phyloP scores from a whole-genome alignment of 2,113 vertebrate genomes.

The Charina bottae region DNA sequence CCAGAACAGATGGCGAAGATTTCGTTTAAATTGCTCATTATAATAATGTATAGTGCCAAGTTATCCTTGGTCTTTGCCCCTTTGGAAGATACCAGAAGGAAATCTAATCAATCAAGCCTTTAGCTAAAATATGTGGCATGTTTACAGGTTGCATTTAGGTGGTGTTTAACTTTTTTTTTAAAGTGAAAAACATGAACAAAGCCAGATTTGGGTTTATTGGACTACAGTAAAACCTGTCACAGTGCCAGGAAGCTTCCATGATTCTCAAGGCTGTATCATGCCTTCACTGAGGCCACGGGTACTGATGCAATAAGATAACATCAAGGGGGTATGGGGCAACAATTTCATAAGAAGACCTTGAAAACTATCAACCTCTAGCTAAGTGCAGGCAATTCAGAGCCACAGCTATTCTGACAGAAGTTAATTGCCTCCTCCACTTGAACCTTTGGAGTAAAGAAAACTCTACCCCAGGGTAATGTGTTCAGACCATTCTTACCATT shows the following conservation, averaged over 20 bases:
- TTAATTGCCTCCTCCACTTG: neutral
- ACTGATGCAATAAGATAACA: neutral
- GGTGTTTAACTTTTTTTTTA: neutral
- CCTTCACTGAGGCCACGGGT: neutral
- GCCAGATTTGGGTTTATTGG: neutral
- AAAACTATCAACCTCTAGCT: neutral
- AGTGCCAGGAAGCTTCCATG: neutral
- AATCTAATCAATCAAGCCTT: conserved; percentile 6
- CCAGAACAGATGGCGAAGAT: conserved; percentile 49
- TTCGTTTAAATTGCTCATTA: conserved; percentile 75
- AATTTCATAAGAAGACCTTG: no score
- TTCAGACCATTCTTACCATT: neutral
- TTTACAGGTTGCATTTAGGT: neutral
- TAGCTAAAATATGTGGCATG: neutral
- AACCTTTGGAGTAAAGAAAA: neutral
- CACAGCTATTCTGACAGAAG: neutral
- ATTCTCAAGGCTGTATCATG: neutral
- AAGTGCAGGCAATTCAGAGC: neutral
- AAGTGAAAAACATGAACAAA: neutral
- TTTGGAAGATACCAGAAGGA: neutral
- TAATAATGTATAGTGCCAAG: conserved; percentile 59
- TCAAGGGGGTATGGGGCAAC: neutral
- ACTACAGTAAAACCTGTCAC: neutral
- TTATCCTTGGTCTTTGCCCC: neutral
- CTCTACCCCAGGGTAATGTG: neutral